These are phyloP conservation scores for Anthrax anthrax DNA, from an alignment of 2,888 invertebrate species.

Conservation along the genomic window DNA sequence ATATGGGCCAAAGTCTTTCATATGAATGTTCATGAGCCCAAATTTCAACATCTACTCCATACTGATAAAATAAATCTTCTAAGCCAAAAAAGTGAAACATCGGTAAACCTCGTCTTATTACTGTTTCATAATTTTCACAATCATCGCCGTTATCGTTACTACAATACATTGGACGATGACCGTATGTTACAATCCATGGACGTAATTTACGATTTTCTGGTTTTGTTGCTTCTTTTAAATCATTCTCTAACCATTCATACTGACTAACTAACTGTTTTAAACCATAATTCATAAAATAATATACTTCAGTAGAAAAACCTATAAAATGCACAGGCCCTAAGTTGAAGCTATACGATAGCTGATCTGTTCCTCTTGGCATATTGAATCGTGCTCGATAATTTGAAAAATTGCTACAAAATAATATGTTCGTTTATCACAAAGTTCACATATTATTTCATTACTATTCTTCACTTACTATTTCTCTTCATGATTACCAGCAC, in stretches of 20 bases:
- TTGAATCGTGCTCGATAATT: conserved; percentile 83
- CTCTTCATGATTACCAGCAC: conserved; percentile 85
- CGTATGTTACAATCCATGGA: conserved; percentile 75
- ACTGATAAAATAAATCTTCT: conserved; percentile 71
- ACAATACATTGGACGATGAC: conserved; percentile 86
- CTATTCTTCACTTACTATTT: conserved; percentile 41
- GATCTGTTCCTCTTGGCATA: conserved; percentile 64
- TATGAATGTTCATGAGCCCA: conserved; percentile 99
- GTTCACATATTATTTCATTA: too few relatives aligned
- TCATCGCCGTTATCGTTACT: conserved; percentile 70
- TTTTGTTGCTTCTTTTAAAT: conserved; percentile 56
- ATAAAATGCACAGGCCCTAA: conserved; percentile 84
- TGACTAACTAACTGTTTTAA: conserved; percentile 61
- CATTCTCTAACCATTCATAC: conserved; percentile 75
- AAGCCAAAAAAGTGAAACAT: conserved; percentile 50
- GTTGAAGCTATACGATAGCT: conserved; percentile 71
- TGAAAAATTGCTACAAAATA: conserved; percentile 68
- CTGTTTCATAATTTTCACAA: conserved; percentile 52
- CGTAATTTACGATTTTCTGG: conserved; percentile 55
- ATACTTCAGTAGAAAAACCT: conserved; percentile 84
- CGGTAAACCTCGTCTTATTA: conserved; percentile 52
- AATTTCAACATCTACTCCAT: conserved; percentile 83
- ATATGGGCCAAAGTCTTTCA: conserved; percentile 90
- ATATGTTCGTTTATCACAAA: not conserved
- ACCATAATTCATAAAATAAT: conserved; percentile 83